A percentile compares a stretch with the other conserved stretches of the same genome.
Evolutionary conservation across 1,140 invertebrate genomes (phyloP).

Genomic region (Sitophilus oryzae): DNA sequence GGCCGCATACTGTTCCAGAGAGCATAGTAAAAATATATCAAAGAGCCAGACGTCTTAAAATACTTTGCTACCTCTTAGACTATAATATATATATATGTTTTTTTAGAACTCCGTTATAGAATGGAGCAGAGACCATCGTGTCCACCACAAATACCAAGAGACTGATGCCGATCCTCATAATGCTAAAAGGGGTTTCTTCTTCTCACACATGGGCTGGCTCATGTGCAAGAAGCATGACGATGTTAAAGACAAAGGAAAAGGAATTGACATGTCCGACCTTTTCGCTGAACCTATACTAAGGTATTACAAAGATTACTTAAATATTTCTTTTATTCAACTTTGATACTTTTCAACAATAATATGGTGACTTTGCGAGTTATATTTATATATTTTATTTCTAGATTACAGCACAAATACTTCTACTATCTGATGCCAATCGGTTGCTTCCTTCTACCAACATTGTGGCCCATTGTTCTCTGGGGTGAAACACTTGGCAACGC

Average conservation of each 20-base stretch:
- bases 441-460: slow-evolving; percentile 83
- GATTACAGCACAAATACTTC: slow-evolving; percentile 85
- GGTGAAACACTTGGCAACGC: slow-evolving; percentile 71
- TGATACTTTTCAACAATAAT: too few relatives aligned
- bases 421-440: slow-evolving; percentile 69
- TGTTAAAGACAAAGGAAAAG: slow-evolving; percentile 79
- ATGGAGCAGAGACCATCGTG: slow-evolving; percentile 91
- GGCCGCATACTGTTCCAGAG: too few relatives aligned
- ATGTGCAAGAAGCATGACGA: slow-evolving; percentile 87
- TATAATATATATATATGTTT: too few relatives aligned
- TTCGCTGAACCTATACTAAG: slow-evolving; percentile 73
- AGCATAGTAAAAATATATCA: too few relatives aligned
- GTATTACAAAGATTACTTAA: slow-evolving; percentile 37
- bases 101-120: slow-evolving; percentile 86
- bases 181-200: slow-evolving; percentile 92
- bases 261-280: slow-evolving; percentile 82
- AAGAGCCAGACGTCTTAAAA: too few relatives aligned
- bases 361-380: slow-evolving; percentile 62
- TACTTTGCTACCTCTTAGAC: too few relatives aligned
- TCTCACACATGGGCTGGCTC: slow-evolving; percentile 93
- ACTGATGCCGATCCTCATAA: slow-evolving; percentile 97
- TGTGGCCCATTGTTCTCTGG: slow-evolving; percentile 80
- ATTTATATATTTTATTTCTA: slow-evolving; percentile 27
- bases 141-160: slow-evolving; percentile 96
- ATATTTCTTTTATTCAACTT: slow-evolving; percentile 39